Conservation (phyloP, 2,888 invertebrate genomes). For the Brachynemurus nebulosus region DNA sequence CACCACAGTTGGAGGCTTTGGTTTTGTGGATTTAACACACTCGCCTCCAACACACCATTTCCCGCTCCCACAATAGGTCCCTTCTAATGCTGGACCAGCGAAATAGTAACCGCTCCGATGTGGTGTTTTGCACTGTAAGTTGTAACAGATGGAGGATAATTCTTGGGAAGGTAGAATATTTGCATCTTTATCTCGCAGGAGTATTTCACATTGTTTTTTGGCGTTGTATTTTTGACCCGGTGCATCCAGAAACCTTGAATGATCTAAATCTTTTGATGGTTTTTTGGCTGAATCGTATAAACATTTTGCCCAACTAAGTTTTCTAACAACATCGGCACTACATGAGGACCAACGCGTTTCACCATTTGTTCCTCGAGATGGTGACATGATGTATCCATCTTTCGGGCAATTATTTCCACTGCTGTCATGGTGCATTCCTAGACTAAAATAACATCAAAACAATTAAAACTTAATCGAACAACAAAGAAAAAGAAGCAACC, state of each 20-base stretch:
- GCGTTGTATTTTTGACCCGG: conserved; percentile 60
- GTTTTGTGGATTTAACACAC: conserved; percentile 35
- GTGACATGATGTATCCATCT: conserved; percentile 72
- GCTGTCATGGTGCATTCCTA: conserved; percentile 72
- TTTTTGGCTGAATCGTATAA: conserved; percentile 42
- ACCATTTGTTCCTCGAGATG: conserved; percentile 61
- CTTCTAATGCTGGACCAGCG: conserved; percentile 72
- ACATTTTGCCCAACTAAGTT: conserved; percentile 51
- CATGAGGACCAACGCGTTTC: conserved; percentile 68
- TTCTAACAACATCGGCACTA: conserved; percentile 50
- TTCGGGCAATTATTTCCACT: conserved; percentile 55
- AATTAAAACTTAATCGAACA: background rate
- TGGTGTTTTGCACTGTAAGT: conserved; percentile 57
- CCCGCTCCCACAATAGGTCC: conserved; percentile 53
- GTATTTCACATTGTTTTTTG: conserved; percentile 59
- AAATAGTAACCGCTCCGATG: conserved; percentile 59
- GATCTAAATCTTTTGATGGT: conserved; percentile 38
- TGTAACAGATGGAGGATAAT: conserved; percentile 41
- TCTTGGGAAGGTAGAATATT: conserved; percentile 32
- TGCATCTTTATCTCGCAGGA: conserved; percentile 56
- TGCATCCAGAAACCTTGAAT: conserved; percentile 44
- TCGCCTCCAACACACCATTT: conserved; percentile 55
- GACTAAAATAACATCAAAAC: conserved; percentile 31
- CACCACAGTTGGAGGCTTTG: conserved; percentile 28
- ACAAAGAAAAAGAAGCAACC: conserved; percentile 1